Base-by-base conservation (phyloP, 1,140 invertebrate species). In the Papilio aristodemus region DNA sequence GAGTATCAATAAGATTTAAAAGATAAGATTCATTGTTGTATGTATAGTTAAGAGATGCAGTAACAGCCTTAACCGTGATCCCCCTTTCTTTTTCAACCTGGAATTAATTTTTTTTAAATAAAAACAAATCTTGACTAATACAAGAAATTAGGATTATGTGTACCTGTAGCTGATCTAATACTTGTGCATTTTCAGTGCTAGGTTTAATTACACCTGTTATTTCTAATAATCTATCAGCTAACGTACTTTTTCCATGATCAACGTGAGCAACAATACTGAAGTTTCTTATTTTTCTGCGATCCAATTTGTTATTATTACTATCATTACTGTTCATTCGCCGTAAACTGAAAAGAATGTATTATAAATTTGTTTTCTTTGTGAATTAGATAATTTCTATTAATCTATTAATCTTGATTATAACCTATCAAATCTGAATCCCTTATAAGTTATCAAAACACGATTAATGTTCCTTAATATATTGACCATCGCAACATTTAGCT, bases 31-130 rank as follows among this genome's bases (percentile, higher is more conserved):
- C 87, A 54, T 93, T 93, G 14, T 95, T 93, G 70, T 94, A 93
- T 17, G 84, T 92, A 81, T 99, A 97, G 72, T 96, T 94, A 62
- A 99, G 92, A 0, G 98, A 98, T 13, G 96, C 98, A 17, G 98
- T 98, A 81, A 99, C 98, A 11, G 99, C 98, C 92, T 99, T 99
- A 0, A 99, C 98, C 17, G 99, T 99, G 17, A 99, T 99, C 4
- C 99, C 98, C 83, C 97, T 93, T 88, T 99, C 98, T 79, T 95
- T 93, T 92, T 99, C 99, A 3, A 99, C 98, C 92, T 96, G 93
- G 38, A 92, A 84, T 62, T 74, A 81, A n/a, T n/a, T n/a, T n/a
- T n/a, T n/a, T n/a, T n/a, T n/a, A n/a, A n/a, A n/a, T n/a, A n/a
- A n/a, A n/a, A n/a, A n/a, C n/a, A n/a, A n/a, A n/a, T n/a, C n/a